Conservation (phyloP, 2,797 vertebrate genomes). For the Sebastes hopkinsi region DNA sequence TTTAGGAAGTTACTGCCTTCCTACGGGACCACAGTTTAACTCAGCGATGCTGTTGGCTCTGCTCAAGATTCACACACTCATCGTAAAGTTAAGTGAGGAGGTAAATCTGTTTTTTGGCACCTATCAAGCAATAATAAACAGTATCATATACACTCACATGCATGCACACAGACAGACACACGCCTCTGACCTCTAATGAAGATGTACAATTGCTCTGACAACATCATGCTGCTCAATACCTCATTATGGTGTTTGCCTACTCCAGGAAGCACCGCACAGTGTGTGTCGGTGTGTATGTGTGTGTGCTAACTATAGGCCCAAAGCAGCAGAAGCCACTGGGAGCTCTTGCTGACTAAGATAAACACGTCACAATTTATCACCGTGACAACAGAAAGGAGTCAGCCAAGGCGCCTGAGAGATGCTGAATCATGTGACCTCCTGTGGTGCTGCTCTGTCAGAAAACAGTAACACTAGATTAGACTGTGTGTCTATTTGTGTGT, state of each 20-base stretch:
- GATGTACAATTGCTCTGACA: slow-evolving; percentile 33
- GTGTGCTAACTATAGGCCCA: slow-evolving; percentile 15
- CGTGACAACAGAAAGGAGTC: slow-evolving; percentile 46
- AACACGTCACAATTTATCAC: slow-evolving; percentile 62
- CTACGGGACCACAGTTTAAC: slow-evolving; percentile 10
- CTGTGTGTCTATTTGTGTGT: not conserved
- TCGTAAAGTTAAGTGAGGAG: slow-evolving; percentile 4
- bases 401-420: slow-evolving; percentile 18
- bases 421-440: slow-evolving; percentile 65
- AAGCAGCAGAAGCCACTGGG: slow-evolving; percentile 37
- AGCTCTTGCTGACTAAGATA: slow-evolving; percentile 67
- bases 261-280: not conserved
- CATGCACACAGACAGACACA: slow-evolving; percentile 8
- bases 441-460: slow-evolving; percentile 58
- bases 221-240: slow-evolving; percentile 44
- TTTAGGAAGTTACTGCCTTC: slow-evolving; percentile 21
- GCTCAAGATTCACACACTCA: slow-evolving; percentile 11
- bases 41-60: slow-evolving; percentile 2
- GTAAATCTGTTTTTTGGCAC: slow-evolving; percentile 45
- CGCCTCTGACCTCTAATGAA: slow-evolving; percentile 31
- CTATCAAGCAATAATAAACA: slow-evolving; percentile 8
- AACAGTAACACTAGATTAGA: slow-evolving; percentile 54
- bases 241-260: slow-evolving; percentile 47
- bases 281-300: slow-evolving; percentile 5
- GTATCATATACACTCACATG: not conserved